Evolutionary conservation across 2,888 invertebrate genomes (phyloP).

Genomic region (Sminthurides aquaticus): DNA sequence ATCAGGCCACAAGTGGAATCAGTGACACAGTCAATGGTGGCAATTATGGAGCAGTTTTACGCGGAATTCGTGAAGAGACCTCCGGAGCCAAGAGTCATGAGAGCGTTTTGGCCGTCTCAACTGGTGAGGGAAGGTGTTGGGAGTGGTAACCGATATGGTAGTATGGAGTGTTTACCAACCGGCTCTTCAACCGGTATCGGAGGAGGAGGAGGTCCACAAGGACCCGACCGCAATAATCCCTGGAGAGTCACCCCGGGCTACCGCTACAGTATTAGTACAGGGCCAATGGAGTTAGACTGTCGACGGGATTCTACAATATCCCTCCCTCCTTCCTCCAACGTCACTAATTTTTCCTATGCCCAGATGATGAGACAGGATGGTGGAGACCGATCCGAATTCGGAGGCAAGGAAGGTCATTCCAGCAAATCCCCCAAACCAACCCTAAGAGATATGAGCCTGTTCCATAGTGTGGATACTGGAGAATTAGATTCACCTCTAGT

Average conservation of each 20-base stretch:
- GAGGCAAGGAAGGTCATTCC: not conserved
- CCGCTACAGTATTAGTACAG: slow-evolving; percentile 40
- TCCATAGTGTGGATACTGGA: slow-evolving; percentile 8
- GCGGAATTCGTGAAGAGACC: slow-evolving; percentile 36
- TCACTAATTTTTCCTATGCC: not conserved
- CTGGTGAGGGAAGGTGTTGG: slow-evolving; percentile 7
- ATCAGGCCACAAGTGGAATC: slow-evolving; percentile 30
- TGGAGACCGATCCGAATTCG: not conserved
- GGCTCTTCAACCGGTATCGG: not conserved
- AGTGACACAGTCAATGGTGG: not conserved
- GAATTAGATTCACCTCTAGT: slow-evolving; percentile 39
- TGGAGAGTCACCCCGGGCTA: slow-evolving; percentile 40
- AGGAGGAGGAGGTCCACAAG: not conserved
- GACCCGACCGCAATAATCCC: slow-evolving; percentile 3
- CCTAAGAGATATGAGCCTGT: slow-evolving; percentile 1
- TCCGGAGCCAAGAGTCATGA: slow-evolving; percentile 42
- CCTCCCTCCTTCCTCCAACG: slow-evolving; percentile 48
- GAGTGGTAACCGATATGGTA: slow-evolving; percentile 33
- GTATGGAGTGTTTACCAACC: slow-evolving; percentile 39
- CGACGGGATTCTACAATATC: slow-evolving; percentile 61
- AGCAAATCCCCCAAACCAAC: not conserved
- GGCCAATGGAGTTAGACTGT: slow-evolving; percentile 61
- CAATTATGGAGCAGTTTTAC: slow-evolving; percentile 12
- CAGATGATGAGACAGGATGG: not conserved
- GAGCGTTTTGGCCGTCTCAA: slow-evolving; percentile 31